Conservation (phyloP, 2,113 vertebrate species). For the Megaleporinus macrocephalus region DNA sequence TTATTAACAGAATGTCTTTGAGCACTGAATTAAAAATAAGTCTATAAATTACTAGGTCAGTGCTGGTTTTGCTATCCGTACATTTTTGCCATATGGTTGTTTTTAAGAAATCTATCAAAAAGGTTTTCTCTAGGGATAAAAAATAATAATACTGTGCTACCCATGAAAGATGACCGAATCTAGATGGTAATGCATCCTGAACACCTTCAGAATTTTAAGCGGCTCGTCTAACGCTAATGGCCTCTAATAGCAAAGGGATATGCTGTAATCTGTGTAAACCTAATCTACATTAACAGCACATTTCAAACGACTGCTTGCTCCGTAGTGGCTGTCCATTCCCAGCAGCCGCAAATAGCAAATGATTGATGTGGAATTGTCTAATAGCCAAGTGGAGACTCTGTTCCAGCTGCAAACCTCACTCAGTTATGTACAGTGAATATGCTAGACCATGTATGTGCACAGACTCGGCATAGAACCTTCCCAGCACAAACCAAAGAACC, state of each 20-base stretch:
- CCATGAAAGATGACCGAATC: not conserved
- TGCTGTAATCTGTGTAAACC: slow-evolving; percentile 41
- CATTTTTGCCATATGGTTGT: not conserved
- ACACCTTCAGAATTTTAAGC: slow-evolving; percentile 35
- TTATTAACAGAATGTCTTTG: no score
- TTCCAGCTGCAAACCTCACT: slow-evolving; percentile 34
- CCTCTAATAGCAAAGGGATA: slow-evolving; percentile 36
- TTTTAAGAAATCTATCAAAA: not conserved
- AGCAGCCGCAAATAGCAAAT: slow-evolving; percentile 34
- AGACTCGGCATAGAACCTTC: not conserved
- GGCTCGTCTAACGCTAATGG: slow-evolving; percentile 32
- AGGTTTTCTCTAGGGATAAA: not conserved
- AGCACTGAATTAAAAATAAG: no score
- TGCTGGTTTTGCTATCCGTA: no score
- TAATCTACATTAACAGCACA: slow-evolving; percentile 41
- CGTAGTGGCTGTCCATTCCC: slow-evolving; percentile 8
- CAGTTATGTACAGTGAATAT: slow-evolving; percentile 3
- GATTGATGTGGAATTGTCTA: slow-evolving; percentile 42
- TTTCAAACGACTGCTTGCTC: slow-evolving; percentile 24
- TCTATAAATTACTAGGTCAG: no score
- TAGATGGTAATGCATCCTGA: not conserved
- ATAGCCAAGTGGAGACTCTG: not conserved
- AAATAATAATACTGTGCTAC: not conserved
- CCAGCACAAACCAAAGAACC: not conserved
- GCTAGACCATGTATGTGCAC: not conserved